These are phyloP conservation scores for Bos javanicus DNA, from an alignment of 2,113 vertebrate species.

Conservation along the genomic window DNA sequence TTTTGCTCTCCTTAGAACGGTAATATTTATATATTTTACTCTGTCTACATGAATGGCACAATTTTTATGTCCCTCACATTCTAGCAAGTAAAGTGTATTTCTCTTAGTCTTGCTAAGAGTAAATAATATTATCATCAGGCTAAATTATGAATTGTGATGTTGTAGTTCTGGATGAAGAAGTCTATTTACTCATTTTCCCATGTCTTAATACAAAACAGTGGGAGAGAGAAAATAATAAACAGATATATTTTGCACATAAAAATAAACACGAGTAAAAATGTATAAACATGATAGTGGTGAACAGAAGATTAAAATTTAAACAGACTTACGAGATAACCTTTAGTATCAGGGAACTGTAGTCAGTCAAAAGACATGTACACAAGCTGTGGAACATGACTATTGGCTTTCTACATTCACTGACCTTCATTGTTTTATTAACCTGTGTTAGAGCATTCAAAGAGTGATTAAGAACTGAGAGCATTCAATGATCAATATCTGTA, in stretches of 20 bases:
- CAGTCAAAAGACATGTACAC: neutral
- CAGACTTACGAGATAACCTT: neutral
- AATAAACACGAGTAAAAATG: neutral
- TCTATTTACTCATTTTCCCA: neutral
- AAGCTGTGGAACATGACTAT: neutral
- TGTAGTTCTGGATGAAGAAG: neutral
- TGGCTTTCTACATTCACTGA: neutral
- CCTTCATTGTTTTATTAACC: neutral
- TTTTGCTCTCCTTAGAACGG: neutral
- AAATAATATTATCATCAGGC: neutral
- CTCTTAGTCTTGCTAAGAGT: neutral
- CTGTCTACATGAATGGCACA: neutral
- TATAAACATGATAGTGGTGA: neutral
- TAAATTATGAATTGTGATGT: neutral
- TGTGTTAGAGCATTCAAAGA: neutral
- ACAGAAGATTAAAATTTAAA: constrained; percentile 13
- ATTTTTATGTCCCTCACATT: neutral
- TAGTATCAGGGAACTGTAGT: neutral
- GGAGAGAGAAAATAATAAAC: neutral
- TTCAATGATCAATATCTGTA: neutral
- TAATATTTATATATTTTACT: neutral
- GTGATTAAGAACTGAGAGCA: neutral
- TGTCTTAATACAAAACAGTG: neutral
- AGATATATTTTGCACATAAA: neutral
- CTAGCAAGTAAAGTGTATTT: neutral